Conservation (phyloP, 2,113 vertebrate genomes). For the Sorex fumeus region DNA sequence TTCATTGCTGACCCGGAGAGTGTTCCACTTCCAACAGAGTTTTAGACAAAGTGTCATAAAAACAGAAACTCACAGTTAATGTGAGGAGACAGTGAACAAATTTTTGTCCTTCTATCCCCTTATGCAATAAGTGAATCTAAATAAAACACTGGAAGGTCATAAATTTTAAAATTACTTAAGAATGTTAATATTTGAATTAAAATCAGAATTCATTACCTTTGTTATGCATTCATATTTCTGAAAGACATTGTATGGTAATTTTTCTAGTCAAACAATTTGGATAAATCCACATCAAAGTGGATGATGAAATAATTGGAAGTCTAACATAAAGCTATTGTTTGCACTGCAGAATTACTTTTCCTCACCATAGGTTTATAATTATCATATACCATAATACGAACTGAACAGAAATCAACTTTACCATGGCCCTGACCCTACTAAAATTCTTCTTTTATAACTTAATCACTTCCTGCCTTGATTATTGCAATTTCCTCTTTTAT, state of each 20-base stretch:
- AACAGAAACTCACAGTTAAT: not conserved
- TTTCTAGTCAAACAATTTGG: constrained; percentile 26
- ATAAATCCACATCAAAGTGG: constrained; percentile 2
- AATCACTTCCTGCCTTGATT: constrained; percentile 77
- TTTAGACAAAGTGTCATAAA: not conserved
- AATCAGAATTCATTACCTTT: not conserved
- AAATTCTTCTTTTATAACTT: constrained; percentile 68
- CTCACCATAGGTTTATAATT: constrained; percentile 50
- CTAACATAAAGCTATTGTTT: constrained; percentile 17
- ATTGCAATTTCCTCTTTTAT: constrained; percentile 74
- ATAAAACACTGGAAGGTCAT: constrained; percentile 6
- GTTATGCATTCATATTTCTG: not conserved
- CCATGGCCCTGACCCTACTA: constrained; percentile 48
- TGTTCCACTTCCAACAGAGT: not conserved
- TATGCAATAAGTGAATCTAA: not conserved
- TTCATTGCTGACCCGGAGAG: not conserved
- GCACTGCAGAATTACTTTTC: constrained; percentile 49
- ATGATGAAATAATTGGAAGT: constrained; percentile 63
- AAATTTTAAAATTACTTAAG: constrained; percentile 43
- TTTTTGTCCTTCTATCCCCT: no score
- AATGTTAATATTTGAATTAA: constrained; percentile 45
- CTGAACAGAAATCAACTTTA: constrained; percentile 55
- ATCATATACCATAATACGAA: constrained; percentile 58
- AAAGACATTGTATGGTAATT: constrained; percentile 26
- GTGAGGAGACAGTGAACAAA: no score